phyloP scores from a whole-genome alignment of 37 sponge, comb jelly and placozoan species.

The Spongilla lacustris region DNA sequence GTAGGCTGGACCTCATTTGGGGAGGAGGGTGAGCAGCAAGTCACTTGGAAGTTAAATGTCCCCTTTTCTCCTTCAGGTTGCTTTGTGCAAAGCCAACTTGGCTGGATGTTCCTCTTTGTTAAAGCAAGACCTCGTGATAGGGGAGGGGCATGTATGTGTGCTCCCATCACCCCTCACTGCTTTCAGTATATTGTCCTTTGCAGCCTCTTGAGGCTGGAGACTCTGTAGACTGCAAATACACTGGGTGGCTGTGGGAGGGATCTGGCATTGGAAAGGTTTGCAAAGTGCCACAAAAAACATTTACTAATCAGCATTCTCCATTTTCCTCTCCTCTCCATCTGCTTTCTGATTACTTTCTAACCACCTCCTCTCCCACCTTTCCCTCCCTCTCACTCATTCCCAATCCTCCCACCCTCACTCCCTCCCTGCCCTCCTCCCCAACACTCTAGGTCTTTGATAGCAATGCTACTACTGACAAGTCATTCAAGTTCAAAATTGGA shows the following conservation, averaged over 20 bases:
- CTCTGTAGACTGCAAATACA: conserved; percentile 83
- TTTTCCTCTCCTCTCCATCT: too few species aligned
- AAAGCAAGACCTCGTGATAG: conserved; percentile 81
- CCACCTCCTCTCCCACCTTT: too few species aligned
- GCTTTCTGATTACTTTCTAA: too few species aligned
- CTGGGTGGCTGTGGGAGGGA: conserved; percentile 82
- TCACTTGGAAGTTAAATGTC: background rate
- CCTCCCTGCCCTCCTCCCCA: background rate
- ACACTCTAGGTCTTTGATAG: conserved; percentile 80
- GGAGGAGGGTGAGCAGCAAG: background rate
- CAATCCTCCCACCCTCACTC: too few species aligned
- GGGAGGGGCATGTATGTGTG: conserved; percentile 76
- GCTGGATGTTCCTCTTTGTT: conserved; percentile 66
- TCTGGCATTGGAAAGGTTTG: conserved; percentile 74
- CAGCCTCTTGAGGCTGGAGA: conserved; percentile 80
- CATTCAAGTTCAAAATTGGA: conserved; percentile 91
- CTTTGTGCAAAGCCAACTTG: conserved; percentile 63
- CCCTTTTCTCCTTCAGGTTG: conserved; percentile 31
- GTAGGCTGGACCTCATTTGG: background rate
- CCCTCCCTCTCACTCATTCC: too few species aligned
- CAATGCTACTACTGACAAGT: conserved; percentile 74
- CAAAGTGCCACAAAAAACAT: background rate
- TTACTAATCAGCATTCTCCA: background rate
- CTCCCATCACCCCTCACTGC: background rate
- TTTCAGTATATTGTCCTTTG: background rate